These are phyloP conservation scores for Chrysina gloriosa DNA, from an alignment of 2,888 invertebrate genomes.

Conservation along the genomic window DNA sequence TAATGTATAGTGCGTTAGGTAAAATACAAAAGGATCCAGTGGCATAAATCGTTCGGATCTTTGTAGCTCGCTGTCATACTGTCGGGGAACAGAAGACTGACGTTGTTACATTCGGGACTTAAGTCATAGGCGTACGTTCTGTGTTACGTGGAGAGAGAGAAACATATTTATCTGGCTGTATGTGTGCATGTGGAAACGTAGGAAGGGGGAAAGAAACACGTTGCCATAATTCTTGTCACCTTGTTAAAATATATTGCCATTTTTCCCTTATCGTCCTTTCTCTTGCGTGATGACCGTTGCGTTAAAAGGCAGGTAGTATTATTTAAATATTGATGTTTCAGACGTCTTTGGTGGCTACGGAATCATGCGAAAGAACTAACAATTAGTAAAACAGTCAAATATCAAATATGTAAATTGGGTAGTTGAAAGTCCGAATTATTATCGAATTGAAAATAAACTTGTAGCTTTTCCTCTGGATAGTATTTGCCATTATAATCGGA, in stretches of 20 bases:
- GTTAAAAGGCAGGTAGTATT: neutral
- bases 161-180: conserved; percentile 18
- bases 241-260: conserved; percentile 42
- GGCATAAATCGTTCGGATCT: conserved; percentile 65
- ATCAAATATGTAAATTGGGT: no score
- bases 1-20: conserved; percentile 66
- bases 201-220: conserved; percentile 25
- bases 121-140: conserved; percentile 48
- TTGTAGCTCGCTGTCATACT: conserved; percentile 62
- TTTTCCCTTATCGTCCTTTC: conserved; percentile 33
- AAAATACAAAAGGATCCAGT: conserved; percentile 65
- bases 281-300: conserved; percentile 16
- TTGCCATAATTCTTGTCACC: conserved; percentile 43
- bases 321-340: conserved; percentile 21
- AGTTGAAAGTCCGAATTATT: no score
- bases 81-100: conserved; percentile 48
- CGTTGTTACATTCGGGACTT: conserved; percentile 45
- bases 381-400: no score
- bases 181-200: neutral
- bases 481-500: no score
- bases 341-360: neutral
- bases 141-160: conserved; percentile 20
- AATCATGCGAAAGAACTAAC: neutral
- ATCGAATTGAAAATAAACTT: no score
- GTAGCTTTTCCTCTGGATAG: no score